phyloP scores from a whole-genome alignment of 2,888 invertebrate genomes.

The Melieria crassipennis region DNA sequence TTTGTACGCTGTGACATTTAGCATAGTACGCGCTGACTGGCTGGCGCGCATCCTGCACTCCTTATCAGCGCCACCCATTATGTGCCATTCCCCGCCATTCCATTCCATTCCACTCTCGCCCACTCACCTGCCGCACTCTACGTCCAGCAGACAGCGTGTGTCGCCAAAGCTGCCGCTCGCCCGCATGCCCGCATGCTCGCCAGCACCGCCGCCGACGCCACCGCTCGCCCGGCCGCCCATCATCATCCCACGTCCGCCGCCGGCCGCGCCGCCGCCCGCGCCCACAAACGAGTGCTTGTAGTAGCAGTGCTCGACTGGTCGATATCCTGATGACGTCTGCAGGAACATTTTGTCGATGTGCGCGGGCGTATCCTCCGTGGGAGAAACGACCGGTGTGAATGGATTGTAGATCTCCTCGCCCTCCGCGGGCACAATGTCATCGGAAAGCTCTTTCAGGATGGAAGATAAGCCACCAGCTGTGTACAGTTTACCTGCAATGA shows the following conservation, averaged over 20 bases:
- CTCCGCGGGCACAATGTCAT: constrained; percentile 64
- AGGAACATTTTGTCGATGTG: constrained; percentile 67
- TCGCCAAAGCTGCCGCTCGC: constrained; percentile 54
- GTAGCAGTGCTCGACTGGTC: constrained; percentile 65
- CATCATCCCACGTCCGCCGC: constrained; percentile 41
- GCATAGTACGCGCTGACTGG: background rate
- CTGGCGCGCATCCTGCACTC: background rate
- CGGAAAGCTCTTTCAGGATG: constrained; percentile 65
- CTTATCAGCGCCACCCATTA: background rate
- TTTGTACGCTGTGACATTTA: background rate
- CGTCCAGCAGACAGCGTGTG: constrained; percentile 57
- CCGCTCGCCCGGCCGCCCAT: constrained; percentile 36
- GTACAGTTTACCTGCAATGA: constrained; percentile 60
- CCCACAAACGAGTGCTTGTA: constrained; percentile 63
- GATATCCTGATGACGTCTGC: constrained; percentile 66
- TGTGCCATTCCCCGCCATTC: no score
- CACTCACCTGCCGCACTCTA: constrained; percentile 57
- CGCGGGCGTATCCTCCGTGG: constrained; percentile 64
- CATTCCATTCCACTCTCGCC: background rate
- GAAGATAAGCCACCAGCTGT: constrained; percentile 64
- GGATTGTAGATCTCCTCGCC: constrained; percentile 67
- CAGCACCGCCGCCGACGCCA: constrained; percentile 27
- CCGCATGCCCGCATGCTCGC: constrained; percentile 46
- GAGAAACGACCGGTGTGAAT: constrained; percentile 66
- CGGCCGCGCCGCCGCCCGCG: constrained; percentile 39